These are phyloP conservation scores for Borostomias antarcticus DNA, from an alignment of 2,797 vertebrate species.

Conservation along the genomic window DNA sequence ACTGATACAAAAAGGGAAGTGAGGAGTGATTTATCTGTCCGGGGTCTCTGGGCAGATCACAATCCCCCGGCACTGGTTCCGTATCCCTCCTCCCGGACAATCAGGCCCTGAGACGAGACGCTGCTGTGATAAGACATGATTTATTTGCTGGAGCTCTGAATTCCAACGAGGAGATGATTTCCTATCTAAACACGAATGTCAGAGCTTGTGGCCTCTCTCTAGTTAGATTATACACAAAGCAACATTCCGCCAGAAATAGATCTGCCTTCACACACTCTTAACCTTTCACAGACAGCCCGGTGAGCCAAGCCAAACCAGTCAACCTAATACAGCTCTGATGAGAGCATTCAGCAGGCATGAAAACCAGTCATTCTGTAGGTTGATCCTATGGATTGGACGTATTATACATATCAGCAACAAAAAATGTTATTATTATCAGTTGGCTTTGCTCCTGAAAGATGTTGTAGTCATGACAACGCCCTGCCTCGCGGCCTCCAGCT, in stretches of 20 bases:
- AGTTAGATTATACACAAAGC: conserved; percentile 37
- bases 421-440: too few species aligned
- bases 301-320: conserved; percentile 39
- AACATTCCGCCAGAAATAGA: conserved; percentile 35
- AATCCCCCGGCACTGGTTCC: conserved; percentile 41
- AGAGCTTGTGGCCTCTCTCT: conserved; percentile 35
- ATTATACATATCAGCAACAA: neutral
- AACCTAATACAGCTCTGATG: conserved; percentile 52
- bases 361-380: too few species aligned
- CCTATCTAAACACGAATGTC: conserved; percentile 32
- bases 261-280: conserved; percentile 32
- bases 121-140: conserved; percentile 48
- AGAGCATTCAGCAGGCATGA: too few species aligned
- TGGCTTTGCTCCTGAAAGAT: too few species aligned
- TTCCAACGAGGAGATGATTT: conserved; percentile 39
- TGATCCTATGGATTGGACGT: neutral
- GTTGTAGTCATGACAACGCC: too few species aligned
- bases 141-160: conserved; percentile 47
- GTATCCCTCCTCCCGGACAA: conserved; percentile 53
- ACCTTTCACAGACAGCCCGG: conserved; percentile 31
- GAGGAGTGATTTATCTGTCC: conserved; percentile 47
- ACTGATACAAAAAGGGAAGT: conserved; percentile 42
- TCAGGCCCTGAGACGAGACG: conserved; percentile 44
- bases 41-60: conserved; percentile 33
- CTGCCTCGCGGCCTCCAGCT: too few species aligned